These are phyloP conservation scores for Meiosimyza platycephala DNA, from an alignment of 2,888 invertebrate genomes.

Conservation along the genomic window DNA sequence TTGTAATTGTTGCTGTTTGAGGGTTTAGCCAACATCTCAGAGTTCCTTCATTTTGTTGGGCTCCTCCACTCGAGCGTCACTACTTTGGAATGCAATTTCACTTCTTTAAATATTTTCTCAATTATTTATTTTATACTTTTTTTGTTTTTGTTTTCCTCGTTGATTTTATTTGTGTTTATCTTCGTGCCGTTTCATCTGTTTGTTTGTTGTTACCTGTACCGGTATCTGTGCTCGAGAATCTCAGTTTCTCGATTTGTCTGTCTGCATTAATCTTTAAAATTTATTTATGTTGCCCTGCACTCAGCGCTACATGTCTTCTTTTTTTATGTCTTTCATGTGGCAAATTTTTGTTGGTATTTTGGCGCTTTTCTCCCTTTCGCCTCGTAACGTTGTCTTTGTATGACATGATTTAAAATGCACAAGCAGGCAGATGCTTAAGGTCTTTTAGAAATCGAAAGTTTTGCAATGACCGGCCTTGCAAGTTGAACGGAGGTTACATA, in stretches of 20 bases:
- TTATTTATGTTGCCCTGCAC: slow-evolving; percentile 11
- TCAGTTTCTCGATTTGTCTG: background rate
- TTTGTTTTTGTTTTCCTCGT: slow-evolving; percentile 18
- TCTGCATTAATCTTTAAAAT: background rate
- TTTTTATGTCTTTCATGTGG: background rate
- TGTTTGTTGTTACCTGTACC: slow-evolving; percentile 17
- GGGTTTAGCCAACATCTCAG: no score
- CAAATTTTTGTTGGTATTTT: background rate
- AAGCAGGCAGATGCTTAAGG: background rate
- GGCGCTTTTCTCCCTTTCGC: slow-evolving; percentile 12
- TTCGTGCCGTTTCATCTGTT: background rate
- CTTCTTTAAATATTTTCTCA: slow-evolving; percentile 59
- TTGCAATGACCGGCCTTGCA: background rate
- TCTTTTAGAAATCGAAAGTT: slow-evolving; percentile 17
- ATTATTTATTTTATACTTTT: slow-evolving; percentile 42
- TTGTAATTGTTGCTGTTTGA: no score
- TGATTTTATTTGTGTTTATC: slow-evolving; percentile 38
- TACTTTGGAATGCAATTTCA: slow-evolving; percentile 58
- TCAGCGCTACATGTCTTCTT: background rate
- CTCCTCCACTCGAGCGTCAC: background rate
- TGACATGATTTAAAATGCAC: background rate
- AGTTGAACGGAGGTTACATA: no score
- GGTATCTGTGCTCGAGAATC: slow-evolving; percentile 7
- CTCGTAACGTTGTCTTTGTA: no score
- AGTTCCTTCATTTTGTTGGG: no score